A percentile compares a stretch with the other conserved stretches of the same genome.
These are phyloP conservation scores for Dipus sagitta DNA, from an alignment of 2,797 vertebrate genomes.

Conservation along the genomic window DNA sequence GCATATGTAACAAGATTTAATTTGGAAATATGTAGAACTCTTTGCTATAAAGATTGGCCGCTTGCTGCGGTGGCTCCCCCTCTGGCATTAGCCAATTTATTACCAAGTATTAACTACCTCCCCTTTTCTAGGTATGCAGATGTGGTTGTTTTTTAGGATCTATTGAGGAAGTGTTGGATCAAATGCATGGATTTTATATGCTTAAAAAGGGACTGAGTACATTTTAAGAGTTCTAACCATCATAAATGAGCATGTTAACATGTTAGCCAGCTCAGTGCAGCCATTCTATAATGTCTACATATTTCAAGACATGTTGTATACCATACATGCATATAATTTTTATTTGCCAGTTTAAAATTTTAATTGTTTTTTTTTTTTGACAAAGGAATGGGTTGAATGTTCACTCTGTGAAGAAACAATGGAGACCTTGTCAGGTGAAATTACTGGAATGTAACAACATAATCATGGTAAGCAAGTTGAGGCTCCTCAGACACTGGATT, in stretches of 20 bases:
- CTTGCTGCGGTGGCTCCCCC: constrained; percentile 16
- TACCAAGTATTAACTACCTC: not conserved
- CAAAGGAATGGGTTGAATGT: not conserved
- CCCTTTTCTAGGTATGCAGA: not conserved
- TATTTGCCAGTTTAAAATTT: constrained; percentile 26
- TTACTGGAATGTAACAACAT: not conserved
- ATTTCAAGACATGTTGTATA: not conserved
- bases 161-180: not conserved
- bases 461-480: not conserved
- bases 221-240: not conserved
- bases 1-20: not conserved
- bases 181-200: not conserved
- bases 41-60: constrained; percentile 55
- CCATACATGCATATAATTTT: not conserved
- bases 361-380: not conserved
- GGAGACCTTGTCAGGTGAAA: constrained; percentile 36
- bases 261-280: not conserved
- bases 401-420: constrained; percentile 19
- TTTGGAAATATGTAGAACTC: constrained; percentile 50
- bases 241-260: not conserved
- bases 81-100: not conserved
- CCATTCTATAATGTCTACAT: not conserved
- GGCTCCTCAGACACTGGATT: not conserved
- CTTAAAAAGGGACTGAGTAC: not conserved
- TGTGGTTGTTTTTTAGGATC: not conserved